These are phyloP conservation scores for Protonemura montana DNA, from an alignment of 2,888 invertebrate species.

Conservation along the genomic window DNA sequence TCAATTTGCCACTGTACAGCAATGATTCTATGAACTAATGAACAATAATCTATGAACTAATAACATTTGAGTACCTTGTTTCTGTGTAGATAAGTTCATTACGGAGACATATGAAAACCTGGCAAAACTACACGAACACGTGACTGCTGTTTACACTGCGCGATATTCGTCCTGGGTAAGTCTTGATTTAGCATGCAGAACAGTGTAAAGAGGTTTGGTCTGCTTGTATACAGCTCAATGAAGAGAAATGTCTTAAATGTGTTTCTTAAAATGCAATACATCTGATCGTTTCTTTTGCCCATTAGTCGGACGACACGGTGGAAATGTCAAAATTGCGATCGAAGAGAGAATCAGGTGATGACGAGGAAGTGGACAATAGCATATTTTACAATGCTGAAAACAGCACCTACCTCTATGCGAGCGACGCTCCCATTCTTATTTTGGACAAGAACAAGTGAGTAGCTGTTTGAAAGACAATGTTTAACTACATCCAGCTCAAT, in stretches of 20 bases:
- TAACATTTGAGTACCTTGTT: neutral
- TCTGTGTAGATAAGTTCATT: slow-evolving; percentile 57
- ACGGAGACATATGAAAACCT: slow-evolving; percentile 63
- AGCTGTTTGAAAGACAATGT: neutral
- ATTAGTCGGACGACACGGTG: neutral
- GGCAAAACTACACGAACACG: slow-evolving; percentile 59
- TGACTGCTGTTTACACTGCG: slow-evolving; percentile 68
- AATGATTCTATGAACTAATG: too few relatives aligned
- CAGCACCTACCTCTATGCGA: slow-evolving; percentile 8
- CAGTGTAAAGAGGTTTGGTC: too few relatives aligned
- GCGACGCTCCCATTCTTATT: neutral
- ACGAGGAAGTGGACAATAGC: neutral
- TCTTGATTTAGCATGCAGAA: too few relatives aligned
- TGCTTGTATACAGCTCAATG: too few relatives aligned
- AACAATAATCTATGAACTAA: too few relatives aligned
- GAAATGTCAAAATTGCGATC: neutral
- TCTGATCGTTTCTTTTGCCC: neutral
- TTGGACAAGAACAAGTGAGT: neutral
- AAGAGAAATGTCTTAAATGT: too few relatives aligned
- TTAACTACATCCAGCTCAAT: neutral
- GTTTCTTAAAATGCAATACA: too few relatives aligned
- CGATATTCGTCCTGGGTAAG: slow-evolving; percentile 64
- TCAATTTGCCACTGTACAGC: too few relatives aligned
- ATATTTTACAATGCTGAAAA: slow-evolving; percentile 1
- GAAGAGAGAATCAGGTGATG: slow-evolving; percentile 1